Evolutionary conservation across 2,797 vertebrate genomes (phyloP).

Genomic region (Melopsittacus undulatus): DNA sequence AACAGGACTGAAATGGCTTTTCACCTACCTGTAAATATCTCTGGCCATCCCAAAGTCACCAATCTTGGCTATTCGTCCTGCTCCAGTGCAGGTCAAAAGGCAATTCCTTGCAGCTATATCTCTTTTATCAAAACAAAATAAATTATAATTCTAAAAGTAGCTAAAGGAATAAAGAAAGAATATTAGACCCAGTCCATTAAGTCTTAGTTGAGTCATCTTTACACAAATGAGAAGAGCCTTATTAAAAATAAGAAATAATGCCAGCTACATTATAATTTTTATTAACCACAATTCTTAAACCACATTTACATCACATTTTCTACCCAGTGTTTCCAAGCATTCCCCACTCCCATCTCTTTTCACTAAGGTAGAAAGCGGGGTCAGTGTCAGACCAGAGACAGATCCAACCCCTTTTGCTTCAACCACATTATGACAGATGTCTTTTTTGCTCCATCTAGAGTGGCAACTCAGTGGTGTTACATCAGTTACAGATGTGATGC

Average conservation of each 20-base stretch:
- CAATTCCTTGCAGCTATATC: conserved; percentile 94
- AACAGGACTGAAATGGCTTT: background rate
- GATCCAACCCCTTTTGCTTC: background rate
- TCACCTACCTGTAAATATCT: conserved; percentile 88
- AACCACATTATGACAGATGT: background rate
- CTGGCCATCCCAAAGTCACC: conserved; percentile 95
- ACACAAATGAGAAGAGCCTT: background rate
- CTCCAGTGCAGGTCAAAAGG: conserved; percentile 86
- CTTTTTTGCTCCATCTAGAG: background rate
- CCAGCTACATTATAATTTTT: background rate
- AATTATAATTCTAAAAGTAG: background rate
- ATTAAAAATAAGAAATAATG: background rate
- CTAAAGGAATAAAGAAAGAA: background rate
- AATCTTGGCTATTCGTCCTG: conserved; percentile 88
- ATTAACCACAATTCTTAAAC: background rate
- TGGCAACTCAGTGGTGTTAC: background rate
- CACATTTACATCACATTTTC: background rate
- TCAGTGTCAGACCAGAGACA: background rate
- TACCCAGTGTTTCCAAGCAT: background rate
- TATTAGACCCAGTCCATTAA: background rate
- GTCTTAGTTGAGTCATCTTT: background rate
- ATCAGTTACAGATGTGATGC: background rate
- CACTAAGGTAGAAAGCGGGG: background rate
- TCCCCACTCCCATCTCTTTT: background rate
- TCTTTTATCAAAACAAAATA: conserved; percentile 64